Evolutionary conservation across 2,888 invertebrate genomes (phyloP).

Genomic region (Nemapogon koenigi): DNA sequence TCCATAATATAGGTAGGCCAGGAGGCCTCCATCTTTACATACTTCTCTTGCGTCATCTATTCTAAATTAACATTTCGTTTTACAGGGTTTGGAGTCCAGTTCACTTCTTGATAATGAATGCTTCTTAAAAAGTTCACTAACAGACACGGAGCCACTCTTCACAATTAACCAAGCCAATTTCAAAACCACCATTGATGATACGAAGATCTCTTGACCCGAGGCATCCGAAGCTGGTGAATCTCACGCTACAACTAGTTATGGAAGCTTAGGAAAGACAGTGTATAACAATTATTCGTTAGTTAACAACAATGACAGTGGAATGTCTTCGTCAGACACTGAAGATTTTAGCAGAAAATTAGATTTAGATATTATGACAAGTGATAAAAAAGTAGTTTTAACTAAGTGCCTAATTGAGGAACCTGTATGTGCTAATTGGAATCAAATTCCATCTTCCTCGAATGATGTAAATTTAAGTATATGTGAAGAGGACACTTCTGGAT

Average conservation of each 20-base stretch:
- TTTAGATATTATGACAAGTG: conserved; percentile 19
- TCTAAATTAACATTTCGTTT: too few species aligned
- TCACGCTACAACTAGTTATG: conserved; percentile 32
- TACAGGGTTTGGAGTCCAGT: too few species aligned
- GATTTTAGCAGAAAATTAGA: conserved; percentile 28
- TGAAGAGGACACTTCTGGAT: conserved; percentile 24
- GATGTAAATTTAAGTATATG: conserved; percentile 37
- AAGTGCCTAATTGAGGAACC: conserved; percentile 56
- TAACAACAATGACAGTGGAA: conserved; percentile 38
- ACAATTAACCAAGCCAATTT: too few species aligned
- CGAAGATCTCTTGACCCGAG: conserved; percentile 52
- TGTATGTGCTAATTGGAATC: conserved; percentile 45
- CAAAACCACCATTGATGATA: conserved; percentile 7
- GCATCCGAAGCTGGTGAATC: conserved; percentile 28
- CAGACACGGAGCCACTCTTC: too few species aligned
- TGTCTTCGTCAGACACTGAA: conserved; percentile 57
- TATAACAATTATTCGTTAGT: conserved; percentile 9
- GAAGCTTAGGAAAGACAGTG: conserved; percentile 45
- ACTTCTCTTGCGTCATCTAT: too few species aligned
- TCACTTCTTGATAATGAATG: too few species aligned
- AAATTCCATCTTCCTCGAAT: conserved; percentile 55
- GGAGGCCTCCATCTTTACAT: too few species aligned
- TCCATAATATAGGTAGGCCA: too few species aligned
- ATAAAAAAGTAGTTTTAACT: conserved; percentile 21
- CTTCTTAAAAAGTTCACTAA: too few species aligned